These are phyloP conservation scores for Oceanodroma tethys DNA, from an alignment of 2,113 vertebrate species.

Conservation along the genomic window DNA sequence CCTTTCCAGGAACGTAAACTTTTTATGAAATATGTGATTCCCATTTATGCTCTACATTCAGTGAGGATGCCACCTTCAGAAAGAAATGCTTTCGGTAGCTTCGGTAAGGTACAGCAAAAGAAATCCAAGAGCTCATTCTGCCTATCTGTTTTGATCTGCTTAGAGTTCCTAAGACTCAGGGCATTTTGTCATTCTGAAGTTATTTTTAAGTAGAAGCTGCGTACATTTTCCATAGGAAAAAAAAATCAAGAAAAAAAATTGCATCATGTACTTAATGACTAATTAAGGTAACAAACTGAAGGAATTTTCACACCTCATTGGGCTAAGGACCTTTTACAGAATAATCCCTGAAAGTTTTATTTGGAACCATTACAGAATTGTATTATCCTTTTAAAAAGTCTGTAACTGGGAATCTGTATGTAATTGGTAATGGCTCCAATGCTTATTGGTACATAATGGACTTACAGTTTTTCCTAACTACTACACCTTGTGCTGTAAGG, in stretches of 20 bases:
- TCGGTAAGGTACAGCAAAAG: background rate
- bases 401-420: background rate
- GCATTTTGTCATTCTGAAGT: background rate
- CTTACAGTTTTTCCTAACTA: background rate
- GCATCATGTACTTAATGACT: background rate
- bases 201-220: background rate
- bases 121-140: background rate
- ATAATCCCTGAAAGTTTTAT: background rate
- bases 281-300: background rate
- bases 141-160: background rate
- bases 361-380: background rate
- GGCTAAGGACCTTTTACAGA: background rate
- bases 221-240: background rate
- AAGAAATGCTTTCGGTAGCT: background rate
- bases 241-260: background rate
- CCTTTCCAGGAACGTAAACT: background rate
- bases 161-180: background rate
- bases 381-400: background rate
- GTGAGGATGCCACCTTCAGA: background rate
- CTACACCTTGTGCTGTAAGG: background rate
- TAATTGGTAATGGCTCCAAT: background rate
- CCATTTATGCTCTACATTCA: background rate
- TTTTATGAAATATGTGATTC: background rate
- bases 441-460: background rate
- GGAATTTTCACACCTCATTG: background rate